Conservation (phyloP, 2,797 vertebrate genomes). For the Numenius phaeopus region DNA sequence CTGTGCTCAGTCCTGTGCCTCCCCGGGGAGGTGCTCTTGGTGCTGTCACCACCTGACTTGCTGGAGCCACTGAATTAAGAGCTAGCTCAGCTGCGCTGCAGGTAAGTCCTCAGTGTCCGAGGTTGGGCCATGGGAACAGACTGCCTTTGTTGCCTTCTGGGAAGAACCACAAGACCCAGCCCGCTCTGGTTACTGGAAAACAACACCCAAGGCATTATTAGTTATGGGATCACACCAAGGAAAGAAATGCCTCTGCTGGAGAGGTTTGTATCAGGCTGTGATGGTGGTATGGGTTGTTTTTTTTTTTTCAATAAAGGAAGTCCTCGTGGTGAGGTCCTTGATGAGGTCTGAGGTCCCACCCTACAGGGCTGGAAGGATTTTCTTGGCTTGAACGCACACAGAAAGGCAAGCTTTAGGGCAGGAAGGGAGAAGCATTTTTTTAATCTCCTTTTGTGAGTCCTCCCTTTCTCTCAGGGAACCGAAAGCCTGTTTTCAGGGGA, state of each 20-base stretch:
- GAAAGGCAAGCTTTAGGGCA: not conserved
- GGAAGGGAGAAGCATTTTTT: not conserved
- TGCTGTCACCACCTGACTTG: not conserved
- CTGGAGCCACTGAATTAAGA: accelerated
- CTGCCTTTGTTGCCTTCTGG: not conserved
- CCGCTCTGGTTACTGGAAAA: not conserved
- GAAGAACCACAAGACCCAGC: not conserved
- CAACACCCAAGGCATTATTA: not conserved
- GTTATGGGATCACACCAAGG: not conserved
- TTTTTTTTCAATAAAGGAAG: not conserved
- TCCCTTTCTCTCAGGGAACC: not conserved
- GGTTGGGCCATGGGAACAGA: accelerated
- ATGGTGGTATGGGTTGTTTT: accelerated
- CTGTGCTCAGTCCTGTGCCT: not conserved
- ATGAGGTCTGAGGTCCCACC: not conserved
- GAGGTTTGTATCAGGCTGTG: not conserved
- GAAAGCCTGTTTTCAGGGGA: not conserved
- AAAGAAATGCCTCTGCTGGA: not conserved
- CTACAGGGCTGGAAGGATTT: not conserved
- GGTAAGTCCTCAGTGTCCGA: not conserved
- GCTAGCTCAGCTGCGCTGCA: accelerated
- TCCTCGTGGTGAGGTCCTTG: not conserved
- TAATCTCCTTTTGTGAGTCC: not conserved
- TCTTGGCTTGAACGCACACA: not conserved
- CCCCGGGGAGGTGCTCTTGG: accelerated